phyloP scores from a whole-genome alignment of 1,140 invertebrate genomes.

The Meloidogyne chitwoodi region DNA sequence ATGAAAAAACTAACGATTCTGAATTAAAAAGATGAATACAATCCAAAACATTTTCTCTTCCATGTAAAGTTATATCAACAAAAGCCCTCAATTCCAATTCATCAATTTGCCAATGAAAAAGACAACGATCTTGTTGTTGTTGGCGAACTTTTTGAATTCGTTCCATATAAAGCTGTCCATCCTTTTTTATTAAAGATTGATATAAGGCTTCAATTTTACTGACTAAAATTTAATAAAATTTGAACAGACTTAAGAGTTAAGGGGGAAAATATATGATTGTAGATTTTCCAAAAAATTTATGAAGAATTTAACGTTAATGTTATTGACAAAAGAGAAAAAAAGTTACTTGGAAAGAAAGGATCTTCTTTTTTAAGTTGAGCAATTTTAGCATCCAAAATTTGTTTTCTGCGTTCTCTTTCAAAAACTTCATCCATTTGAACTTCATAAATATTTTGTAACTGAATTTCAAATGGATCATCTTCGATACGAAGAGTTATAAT shows the following conservation, averaged over 20 bases:
- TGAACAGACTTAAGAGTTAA: not conserved
- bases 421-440: constrained; percentile 90
- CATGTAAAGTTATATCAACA: constrained; percentile 79
- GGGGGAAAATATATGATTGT: not conserved
- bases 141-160: constrained; percentile 70
- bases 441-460: constrained; percentile 89
- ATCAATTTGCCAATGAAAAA: constrained; percentile 76
- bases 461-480: constrained; percentile 97
- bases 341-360: constrained; percentile 74
- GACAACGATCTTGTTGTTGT: constrained; percentile 66
- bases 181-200: constrained; percentile 77
- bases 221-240: constrained; percentile 52
- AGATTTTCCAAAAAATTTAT: too few species aligned
- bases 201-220: constrained; percentile 78
- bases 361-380: constrained; percentile 74
- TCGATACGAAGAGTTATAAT: constrained; percentile 80
- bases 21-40: constrained; percentile 76
- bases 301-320: too few species aligned
- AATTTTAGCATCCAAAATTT: constrained; percentile 83
- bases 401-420: constrained; percentile 83
- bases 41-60: constrained; percentile 72
- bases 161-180: constrained; percentile 90
- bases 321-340: too few species aligned
- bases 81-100: constrained; percentile 76
- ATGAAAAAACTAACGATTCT: constrained; percentile 65